These are phyloP conservation scores for Heliopora coerulea DNA, from an alignment of 92 coral and sea anemone genomes.

Conservation along the genomic window DNA sequence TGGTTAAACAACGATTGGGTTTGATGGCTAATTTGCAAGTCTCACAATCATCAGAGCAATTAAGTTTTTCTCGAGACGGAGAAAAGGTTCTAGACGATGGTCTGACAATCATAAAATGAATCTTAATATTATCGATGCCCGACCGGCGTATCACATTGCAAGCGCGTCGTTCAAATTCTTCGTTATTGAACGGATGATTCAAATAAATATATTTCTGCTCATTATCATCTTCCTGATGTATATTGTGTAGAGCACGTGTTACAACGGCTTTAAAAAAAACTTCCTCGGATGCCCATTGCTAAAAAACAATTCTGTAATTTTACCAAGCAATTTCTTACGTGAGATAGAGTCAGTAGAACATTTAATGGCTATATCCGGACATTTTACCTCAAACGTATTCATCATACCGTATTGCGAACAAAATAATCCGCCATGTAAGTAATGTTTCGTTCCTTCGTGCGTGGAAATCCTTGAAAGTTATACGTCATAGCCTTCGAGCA, in stretches of 20 bases:
- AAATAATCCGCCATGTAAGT: not conserved
- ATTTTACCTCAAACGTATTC: too few relatives aligned
- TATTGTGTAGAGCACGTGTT: not conserved
- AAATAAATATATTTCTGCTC: conserved; percentile 12
- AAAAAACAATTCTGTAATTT: not conserved
- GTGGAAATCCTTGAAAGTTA: not conserved
- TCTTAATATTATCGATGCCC: conserved; percentile 31
- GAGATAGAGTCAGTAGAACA: conserved; percentile 31
- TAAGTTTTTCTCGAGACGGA: conserved; percentile 30
- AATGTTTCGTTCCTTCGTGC: not conserved
- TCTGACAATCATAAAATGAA: conserved; percentile 12
- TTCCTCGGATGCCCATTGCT: conserved; percentile 12
- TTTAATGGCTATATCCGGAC: conserved; percentile 19
- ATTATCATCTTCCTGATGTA: conserved; percentile 1
- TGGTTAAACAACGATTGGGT: conserved; percentile 10
- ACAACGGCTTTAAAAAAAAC: conserved; percentile 6
- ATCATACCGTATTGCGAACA: conserved; percentile 4
- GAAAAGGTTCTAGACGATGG: conserved; percentile 26
- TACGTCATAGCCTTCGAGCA: conserved; percentile 23
- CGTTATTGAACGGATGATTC: conserved; percentile 28
- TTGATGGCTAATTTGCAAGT: conserved; percentile 8
- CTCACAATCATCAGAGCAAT: conserved; percentile 27
- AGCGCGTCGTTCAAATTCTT: conserved; percentile 32
- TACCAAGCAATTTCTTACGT: not conserved
- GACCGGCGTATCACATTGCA: conserved; percentile 17